These are phyloP conservation scores for Dasysyrphus albostriatus DNA, from an alignment of 2,888 invertebrate genomes.

Conservation along the genomic window DNA sequence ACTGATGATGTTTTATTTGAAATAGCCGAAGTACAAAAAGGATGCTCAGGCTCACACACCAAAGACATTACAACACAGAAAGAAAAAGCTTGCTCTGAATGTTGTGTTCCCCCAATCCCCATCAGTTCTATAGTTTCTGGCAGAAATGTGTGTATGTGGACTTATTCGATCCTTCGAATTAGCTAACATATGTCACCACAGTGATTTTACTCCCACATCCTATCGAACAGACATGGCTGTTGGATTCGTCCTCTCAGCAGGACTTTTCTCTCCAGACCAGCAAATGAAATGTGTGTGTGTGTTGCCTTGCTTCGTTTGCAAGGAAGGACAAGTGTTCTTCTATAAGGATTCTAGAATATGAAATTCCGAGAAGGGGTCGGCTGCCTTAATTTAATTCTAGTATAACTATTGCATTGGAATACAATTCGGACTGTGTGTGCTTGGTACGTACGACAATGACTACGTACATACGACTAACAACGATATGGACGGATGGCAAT, in stretches of 20 bases:
- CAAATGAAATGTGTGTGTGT: conserved; percentile 23
- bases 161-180: conserved; percentile 73
- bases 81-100: conserved; percentile 54
- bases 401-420: conserved; percentile 73
- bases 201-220: conserved; percentile 70
- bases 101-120: conserved; percentile 31
- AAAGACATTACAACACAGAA: conserved; percentile 31
- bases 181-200: conserved; percentile 76
- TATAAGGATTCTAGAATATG: conserved; percentile 37
- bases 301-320: background rate
- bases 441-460: conserved; percentile 8
- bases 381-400: conserved; percentile 72
- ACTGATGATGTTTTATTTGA: conserved; percentile 73
- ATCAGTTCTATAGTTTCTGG: background rate
- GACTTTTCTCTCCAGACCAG: conserved; percentile 35
- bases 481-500: conserved; percentile 2
- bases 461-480: background rate
- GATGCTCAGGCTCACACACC: conserved; percentile 27
- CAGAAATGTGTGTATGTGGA: conserved; percentile 37
- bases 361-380: background rate
- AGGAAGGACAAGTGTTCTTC: conserved; percentile 56
- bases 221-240: conserved; percentile 64
- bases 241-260: conserved; percentile 69
- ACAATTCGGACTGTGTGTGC: conserved; percentile 44
- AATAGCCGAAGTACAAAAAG: conserved; percentile 53